Conservation (phyloP, 2,113 vertebrate genomes). For the Ibidorhyncha struthersii region DNA sequence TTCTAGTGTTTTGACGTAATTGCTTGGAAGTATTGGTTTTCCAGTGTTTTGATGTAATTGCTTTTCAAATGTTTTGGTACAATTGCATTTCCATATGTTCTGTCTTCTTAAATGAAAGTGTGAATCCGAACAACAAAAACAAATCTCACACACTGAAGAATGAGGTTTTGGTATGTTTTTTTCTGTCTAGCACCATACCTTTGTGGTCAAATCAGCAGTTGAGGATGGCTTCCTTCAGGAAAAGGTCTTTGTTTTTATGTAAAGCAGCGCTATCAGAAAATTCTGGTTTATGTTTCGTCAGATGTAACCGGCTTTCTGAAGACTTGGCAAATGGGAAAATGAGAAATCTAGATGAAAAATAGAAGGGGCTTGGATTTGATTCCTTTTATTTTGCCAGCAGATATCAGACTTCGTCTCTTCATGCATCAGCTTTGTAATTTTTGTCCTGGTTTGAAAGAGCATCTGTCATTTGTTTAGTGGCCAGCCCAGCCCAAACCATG, state of each 20-base stretch:
- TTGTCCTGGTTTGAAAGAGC: neutral
- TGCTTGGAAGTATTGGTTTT: neutral
- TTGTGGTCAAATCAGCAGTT: neutral
- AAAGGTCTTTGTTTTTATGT: neutral
- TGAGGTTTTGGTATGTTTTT: neutral
- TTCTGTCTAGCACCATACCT: neutral
- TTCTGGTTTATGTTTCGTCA: neutral
- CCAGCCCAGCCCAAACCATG: neutral
- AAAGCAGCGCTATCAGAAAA: neutral
- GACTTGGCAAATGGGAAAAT: neutral
- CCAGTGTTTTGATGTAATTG: neutral
- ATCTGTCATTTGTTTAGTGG: neutral
- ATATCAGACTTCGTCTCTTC: neutral
- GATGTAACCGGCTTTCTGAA: neutral
- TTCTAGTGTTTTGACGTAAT: neutral
- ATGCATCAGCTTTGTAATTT: neutral
- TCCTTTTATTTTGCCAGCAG: neutral
- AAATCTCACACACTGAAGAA: neutral
- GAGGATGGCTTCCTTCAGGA: neutral
- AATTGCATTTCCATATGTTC: neutral
- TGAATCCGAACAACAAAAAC: neutral
- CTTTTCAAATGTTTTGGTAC: neutral
- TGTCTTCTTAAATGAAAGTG: neutral
- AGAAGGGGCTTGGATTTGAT: accelerated
- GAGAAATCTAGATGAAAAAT: neutral